phyloP scores from a whole-genome alignment of 2,888 invertebrate species.

The Rutpela maculata region DNA sequence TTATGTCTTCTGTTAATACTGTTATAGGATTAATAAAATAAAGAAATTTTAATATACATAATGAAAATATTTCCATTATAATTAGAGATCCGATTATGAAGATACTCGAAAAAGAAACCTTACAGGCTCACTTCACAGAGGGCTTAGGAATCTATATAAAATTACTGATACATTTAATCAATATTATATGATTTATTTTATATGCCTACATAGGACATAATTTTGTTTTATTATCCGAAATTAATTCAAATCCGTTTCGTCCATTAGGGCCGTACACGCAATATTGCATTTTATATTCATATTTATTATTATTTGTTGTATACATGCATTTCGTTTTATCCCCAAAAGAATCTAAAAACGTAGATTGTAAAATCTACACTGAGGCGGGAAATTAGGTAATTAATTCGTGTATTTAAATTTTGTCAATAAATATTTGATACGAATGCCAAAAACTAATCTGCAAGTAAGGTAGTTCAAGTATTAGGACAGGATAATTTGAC shows the following conservation, averaged over 20 bases:
- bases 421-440: too few relatives aligned
- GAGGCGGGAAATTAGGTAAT: too few relatives aligned
- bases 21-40: slow-evolving; percentile 28
- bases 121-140: neutral
- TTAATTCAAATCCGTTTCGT: neutral
- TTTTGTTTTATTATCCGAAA: slow-evolving; percentile 10
- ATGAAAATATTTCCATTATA: slow-evolving; percentile 5
- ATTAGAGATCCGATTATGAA: neutral
- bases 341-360: neutral
- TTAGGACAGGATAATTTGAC: too few relatives aligned
- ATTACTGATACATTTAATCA: neutral
- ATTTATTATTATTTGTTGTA: neutral
- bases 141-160: neutral
- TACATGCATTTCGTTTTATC: neutral
- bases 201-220: neutral
- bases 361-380: neutral
- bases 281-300: neutral
- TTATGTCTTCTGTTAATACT: slow-evolving; percentile 23
- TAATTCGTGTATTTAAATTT: too few relatives aligned
- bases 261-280: neutral
- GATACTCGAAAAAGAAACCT: neutral
- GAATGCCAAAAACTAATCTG: too few relatives aligned
- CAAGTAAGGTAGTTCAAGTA: too few relatives aligned
- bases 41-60: slow-evolving; percentile 11
- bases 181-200: neutral